Evolutionary conservation across 2,113 vertebrate species (phyloP).

Genomic region (Eurypyga helias): DNA sequence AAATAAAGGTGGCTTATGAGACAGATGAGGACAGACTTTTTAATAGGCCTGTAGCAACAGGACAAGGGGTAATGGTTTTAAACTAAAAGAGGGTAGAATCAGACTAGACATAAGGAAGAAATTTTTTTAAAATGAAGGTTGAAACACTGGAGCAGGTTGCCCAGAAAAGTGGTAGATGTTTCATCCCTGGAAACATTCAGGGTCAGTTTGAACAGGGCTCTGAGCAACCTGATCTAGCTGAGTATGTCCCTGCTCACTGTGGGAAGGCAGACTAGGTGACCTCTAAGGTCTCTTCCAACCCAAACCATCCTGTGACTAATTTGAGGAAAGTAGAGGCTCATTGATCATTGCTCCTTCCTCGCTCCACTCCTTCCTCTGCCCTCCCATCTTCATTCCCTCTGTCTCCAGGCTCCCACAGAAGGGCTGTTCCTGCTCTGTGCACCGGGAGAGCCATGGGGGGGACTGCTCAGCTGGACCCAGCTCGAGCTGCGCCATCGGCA

Average conservation of each 20-base stretch:
- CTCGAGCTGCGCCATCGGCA: background rate
- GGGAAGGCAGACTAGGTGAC: background rate
- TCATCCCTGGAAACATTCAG: background rate
- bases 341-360: background rate
- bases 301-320: background rate
- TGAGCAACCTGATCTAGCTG: background rate
- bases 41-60: background rate
- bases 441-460: background rate
- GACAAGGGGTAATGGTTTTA: background rate
- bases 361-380: background rate
- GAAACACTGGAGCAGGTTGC: background rate
- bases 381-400: background rate
- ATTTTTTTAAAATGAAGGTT: fast-evolving
- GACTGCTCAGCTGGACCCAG: background rate
- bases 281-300: background rate
- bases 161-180: background rate
- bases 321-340: background rate
- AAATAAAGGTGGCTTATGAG: background rate
- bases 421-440: background rate
- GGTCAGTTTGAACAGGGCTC: background rate
- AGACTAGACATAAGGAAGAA: background rate
- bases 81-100: background rate
- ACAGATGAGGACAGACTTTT: background rate
- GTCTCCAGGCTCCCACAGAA: background rate
- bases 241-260: background rate